Evolutionary conservation across 2,888 invertebrate genomes (phyloP), one percentile per base, ranked within the genome.

Genomic region (Isoperla grammatica): DNA sequence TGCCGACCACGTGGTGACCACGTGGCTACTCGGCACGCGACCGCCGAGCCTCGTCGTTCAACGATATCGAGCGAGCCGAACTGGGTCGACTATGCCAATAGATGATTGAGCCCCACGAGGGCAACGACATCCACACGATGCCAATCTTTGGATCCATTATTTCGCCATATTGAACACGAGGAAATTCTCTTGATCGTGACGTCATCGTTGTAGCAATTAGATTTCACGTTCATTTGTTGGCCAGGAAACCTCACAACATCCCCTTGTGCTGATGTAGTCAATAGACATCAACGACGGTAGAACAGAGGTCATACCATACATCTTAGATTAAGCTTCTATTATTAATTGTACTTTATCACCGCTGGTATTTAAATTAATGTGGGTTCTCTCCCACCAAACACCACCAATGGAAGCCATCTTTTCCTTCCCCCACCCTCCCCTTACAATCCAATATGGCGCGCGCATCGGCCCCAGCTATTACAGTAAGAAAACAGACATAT

Each of bases 401-500:
- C 60, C 57, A 55, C 58, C 53, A 57, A 57, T 61, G 63, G 63
- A 59, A 63, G 63, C 63, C 63, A 63, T 63, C 63, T 63, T 63
- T 61, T 50, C 59, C 56, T 46, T 46, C 23, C n/a, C 60, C 49
- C 55, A 48, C 56, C 55, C 46, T 56, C 55, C 73, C 74, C 73
- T 73, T 73, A 73, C 74, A 73, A 73, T 73, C 72, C 73, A 73
- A 69, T 70, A 70, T 71, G 71, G 70, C 71, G 75, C 74, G 62
- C 62, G 60, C 62, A 57, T 45, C 56, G 71, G 75, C 75, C 74
- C 75, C 73, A 76, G 76, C 76, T 76, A 77, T 77, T 77, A 76
- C 76, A 76, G 76, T 76, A 77, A 78, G 77, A 78, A 77, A 77
- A 77, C 77, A 78, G 77, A 78, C 76, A 76, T 76, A 77, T 76